Evolutionary conservation across 2,888 invertebrate genomes (phyloP).

Genomic region (Macrophya alboannulata): DNA sequence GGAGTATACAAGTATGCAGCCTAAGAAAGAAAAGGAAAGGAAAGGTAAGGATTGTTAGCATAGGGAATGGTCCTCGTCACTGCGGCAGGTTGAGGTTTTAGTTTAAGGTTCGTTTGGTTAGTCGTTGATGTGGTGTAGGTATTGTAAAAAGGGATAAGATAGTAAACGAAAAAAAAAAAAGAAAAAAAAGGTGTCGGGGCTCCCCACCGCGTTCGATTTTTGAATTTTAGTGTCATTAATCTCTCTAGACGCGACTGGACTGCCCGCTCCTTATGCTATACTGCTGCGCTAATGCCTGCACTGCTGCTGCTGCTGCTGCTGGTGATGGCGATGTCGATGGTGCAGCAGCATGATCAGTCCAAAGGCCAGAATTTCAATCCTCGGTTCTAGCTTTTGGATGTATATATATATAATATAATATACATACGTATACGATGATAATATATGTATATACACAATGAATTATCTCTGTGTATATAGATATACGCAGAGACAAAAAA

Average conservation of each 20-base stretch:
- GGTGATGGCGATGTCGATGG: neutral
- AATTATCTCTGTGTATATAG: too few relatives aligned
- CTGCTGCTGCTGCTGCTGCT: neutral
- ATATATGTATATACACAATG: neutral
- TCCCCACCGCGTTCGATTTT: constrained; percentile 72
- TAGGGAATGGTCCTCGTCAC: constrained; percentile 61
- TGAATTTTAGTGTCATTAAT: constrained; percentile 74
- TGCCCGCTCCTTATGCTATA: constrained; percentile 31
- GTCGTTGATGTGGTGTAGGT: constrained; percentile 39
- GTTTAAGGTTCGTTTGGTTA: constrained; percentile 44
- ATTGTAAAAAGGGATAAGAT: constrained; percentile 27
- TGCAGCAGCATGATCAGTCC: neutral
- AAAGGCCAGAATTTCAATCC: neutral
- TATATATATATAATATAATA: too few relatives aligned
- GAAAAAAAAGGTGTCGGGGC: constrained; percentile 68
- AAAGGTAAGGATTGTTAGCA: constrained; percentile 65
- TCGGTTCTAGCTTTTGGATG: neutral
- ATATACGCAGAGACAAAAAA: too few relatives aligned
- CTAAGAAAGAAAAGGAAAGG: neutral
- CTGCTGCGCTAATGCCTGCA: constrained; percentile 1
- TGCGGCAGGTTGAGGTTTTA: neutral
- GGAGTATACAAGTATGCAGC: neutral
- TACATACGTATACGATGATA: too few relatives aligned
- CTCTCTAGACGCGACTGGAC: constrained; percentile 64
- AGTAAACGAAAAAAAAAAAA: constrained; percentile 33